Base-by-base conservation (phyloP, 2,113 vertebrate genomes). In the Carlito syrichta region DNA sequence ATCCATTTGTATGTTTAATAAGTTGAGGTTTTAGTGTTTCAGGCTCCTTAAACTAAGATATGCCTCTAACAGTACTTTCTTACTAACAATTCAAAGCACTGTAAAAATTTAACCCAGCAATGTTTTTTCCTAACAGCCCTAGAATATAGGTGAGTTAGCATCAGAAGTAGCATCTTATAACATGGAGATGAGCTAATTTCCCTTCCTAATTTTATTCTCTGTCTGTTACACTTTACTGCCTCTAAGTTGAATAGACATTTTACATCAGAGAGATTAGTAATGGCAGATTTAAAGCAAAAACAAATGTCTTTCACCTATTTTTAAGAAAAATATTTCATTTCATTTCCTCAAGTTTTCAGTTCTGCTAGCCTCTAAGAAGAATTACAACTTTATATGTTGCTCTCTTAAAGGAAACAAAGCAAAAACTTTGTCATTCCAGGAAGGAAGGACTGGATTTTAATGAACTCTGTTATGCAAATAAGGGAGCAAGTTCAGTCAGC, bases 381-480 rank as follows among this genome's bases (percentile, higher is more conserved):
- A 63, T 60, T 84, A 22, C 0, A 32, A 35, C 84, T 92, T 84
- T 79, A 68, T 40, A 77, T 56, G n/a, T 30, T 60, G 76, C 38
- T 94, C 45, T 54, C n/a, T 76, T 27, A 54, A 94, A 93, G 27
- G 52, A 74, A 68, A 14, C 8, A 45, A 38, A 25, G 52, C 43
- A 27, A 17, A 50, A 23, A 4, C 56, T 85, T 40, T 52, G 25
- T 97, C 94, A 91, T 86, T 97, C 96, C 89, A 96, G 96, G 97
- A 96, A 97, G 97, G 97, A 97, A 97, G 96, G 96, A 97, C 89
- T 91, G 66, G 89, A 88, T 92, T n/a, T n/a, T 97, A 94, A 95
- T 97, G 97, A 97, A 98, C 97, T 97, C 89, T 97, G 96, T 91
- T 94, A 92, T 93, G 96, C 97, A 97, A 97, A 98, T 96, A 98